A percentile compares a stretch with the other conserved stretches of the same genome.
These are phyloP conservation scores for Tetranychus cinnabarinus DNA, from an alignment of 1,140 invertebrate genomes.

Conservation along the genomic window DNA sequence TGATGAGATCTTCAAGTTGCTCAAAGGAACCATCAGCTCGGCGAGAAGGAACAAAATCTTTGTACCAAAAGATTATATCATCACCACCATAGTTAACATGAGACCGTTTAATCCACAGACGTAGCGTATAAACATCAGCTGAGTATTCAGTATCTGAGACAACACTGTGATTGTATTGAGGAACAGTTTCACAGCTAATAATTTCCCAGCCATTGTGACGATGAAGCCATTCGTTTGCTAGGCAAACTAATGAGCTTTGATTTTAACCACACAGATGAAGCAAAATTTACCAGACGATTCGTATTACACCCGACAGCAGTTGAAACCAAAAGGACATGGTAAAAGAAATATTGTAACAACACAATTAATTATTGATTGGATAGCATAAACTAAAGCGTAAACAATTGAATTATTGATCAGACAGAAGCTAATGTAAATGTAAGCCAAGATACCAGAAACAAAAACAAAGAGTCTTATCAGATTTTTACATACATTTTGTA, in stretches of 20 bases:
- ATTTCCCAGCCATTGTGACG: constrained; percentile 2
- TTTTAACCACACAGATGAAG: background rate
- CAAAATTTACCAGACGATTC: no score
- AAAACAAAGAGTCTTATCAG: background rate
- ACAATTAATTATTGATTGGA: no score
- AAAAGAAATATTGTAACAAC: no score
- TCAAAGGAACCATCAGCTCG: background rate
- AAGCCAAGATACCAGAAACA: no score
- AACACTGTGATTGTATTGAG: background rate
- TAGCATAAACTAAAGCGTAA: no score
- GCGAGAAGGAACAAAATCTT: constrained; percentile 5
- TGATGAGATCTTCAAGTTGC: constrained; percentile 1
- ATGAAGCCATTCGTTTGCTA: constrained; percentile 2
- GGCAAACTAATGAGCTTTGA: constrained; percentile 2
- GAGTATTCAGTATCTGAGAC: background rate
- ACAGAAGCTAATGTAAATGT: no score
- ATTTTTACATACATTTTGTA: background rate
- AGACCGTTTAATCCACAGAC: background rate
- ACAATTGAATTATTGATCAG: no score
- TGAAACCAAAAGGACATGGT: no score
- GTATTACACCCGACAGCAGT: no score
- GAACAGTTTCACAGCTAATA: constrained; percentile 6
- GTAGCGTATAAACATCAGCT: background rate
- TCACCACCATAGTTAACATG: background rate
- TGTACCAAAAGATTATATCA: background rate